Percentiles rank a stretch among this genome's conserved stretches.
Conservation (phyloP, 2,888 invertebrate genomes). For the Branchinecta sandiegonensis region DNA sequence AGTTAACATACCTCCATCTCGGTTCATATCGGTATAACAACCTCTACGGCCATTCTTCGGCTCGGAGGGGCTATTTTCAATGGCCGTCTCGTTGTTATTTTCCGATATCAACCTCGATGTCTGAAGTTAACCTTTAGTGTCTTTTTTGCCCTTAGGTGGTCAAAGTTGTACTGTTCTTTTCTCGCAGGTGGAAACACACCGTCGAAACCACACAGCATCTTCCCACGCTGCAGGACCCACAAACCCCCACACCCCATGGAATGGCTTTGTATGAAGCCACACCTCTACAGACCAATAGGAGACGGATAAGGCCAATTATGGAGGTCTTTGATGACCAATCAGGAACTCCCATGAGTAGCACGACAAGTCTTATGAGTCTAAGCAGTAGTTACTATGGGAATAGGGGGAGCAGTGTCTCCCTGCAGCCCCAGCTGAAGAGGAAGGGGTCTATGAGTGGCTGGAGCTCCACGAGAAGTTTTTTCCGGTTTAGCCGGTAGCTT, state of each 20-base stretch:
- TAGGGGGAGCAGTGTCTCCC: not conserved
- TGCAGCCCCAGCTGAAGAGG: not conserved
- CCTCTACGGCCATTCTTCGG: too few species aligned
- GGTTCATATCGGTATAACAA: too few species aligned
- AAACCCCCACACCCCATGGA: not conserved
- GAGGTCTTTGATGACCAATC: conserved; percentile 10
- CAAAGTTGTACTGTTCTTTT: not conserved
- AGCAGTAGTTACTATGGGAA: not conserved
- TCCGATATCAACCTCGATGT: too few species aligned
- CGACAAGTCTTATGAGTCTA: not conserved
- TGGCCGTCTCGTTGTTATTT: too few species aligned
- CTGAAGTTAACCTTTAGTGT: too few species aligned
- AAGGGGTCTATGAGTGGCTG: not conserved
- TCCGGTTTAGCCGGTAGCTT: not conserved
- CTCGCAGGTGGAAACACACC: not conserved
- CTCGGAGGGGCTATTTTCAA: too few species aligned
- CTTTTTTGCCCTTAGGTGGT: too few species aligned
- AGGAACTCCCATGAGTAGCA: not conserved
- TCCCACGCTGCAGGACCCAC: not conserved
- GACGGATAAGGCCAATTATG: conserved; percentile 2
- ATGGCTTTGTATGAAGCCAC: conserved; percentile 9
- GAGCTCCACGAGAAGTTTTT: not conserved
- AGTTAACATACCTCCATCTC: too few species aligned
- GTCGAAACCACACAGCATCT: not conserved
- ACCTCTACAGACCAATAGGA: not conserved